Base-by-base conservation (phyloP, 1,140 invertebrate genomes). In the Agrilus planipennis region DNA sequence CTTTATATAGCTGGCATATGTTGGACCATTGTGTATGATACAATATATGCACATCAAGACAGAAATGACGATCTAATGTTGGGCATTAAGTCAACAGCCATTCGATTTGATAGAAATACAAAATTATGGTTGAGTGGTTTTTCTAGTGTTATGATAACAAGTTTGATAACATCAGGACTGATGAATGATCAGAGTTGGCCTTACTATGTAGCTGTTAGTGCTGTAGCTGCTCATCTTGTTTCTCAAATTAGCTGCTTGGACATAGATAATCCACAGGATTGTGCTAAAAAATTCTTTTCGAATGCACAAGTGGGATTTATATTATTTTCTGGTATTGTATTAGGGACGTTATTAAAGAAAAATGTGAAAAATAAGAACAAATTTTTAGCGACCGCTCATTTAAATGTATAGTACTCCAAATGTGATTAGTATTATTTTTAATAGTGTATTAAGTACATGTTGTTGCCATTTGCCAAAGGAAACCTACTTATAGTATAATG, bases 11-110 rank as follows among this genome's bases (percentile, higher is more conserved):
- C 84, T 12, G 86, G 90, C 43, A 67, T 98, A 31, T 84, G 79
- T 49, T 99, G 94, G 94, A 99, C 93, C 0, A 76, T 98, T 25
- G 63, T 96, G 0, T 99, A 98, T 63, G 94, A 99, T 60, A 98
- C 94, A 9, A 94, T 98, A 52, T 99, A 99, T 70, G 94, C 93
- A 4, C 92, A 96, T 49, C 60, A 89, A 79, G 89, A 97, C 59
- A 91, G 86, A 64, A 55, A 74, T 30, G 90, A 96, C 60, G 94
- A 97, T 60, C 62, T 84, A 25, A 62, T 81, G 27, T 68, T 95
- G 29, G 91, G 91, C 0, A 79, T 97, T 7, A 94, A 94, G 54
- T 97, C 93, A 1, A 96, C 93, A 1, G 93, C 94, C 0, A 63
- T 97, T 2, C 81, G 80, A 47, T 93, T 97, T 63, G 89, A 87